Evolutionary conservation across 2,113 vertebrate species (phyloP).

Genomic region (Seriola rivoliana): DNA sequence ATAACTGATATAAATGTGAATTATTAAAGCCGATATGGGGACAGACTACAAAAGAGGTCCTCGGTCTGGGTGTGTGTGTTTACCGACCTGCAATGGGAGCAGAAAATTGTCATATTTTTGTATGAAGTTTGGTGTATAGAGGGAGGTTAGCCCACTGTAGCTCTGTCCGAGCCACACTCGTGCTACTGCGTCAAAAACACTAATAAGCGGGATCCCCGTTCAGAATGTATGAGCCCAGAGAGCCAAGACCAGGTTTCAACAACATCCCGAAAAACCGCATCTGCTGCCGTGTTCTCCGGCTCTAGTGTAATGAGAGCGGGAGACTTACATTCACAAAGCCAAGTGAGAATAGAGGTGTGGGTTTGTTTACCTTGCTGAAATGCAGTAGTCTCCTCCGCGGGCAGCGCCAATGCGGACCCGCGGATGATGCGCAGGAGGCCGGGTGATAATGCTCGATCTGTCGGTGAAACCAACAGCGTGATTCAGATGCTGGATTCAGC

Average conservation of each 20-base stretch:
- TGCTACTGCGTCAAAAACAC: constrained; percentile 37
- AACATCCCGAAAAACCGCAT: not conserved
- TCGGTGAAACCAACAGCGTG: constrained; percentile 21
- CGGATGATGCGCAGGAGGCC: constrained; percentile 54
- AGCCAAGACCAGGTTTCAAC: not conserved
- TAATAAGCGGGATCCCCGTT: not conserved
- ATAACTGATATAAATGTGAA: not conserved
- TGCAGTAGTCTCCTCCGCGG: constrained; percentile 7
- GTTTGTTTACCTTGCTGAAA: constrained; percentile 58
- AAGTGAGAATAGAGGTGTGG: not conserved
- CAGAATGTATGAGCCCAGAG: not conserved
- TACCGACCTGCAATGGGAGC: not conserved
- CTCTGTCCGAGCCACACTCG: not conserved
- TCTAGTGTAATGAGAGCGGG: too few species aligned
- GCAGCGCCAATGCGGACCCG: constrained; percentile 36
- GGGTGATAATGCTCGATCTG: constrained; percentile 48
- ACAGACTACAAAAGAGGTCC: too few species aligned
- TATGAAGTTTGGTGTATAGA: not conserved
- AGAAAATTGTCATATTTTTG: not conserved
- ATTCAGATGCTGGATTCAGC: not conserved
- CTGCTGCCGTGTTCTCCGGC: too few species aligned
- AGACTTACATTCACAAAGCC: accelerated
- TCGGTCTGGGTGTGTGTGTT: not conserved
- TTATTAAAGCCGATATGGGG: too few species aligned
- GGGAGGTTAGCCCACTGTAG: not conserved